Evolutionary conservation across 2,888 invertebrate genomes (phyloP).

Genomic region (Trisateles emortualis): DNA sequence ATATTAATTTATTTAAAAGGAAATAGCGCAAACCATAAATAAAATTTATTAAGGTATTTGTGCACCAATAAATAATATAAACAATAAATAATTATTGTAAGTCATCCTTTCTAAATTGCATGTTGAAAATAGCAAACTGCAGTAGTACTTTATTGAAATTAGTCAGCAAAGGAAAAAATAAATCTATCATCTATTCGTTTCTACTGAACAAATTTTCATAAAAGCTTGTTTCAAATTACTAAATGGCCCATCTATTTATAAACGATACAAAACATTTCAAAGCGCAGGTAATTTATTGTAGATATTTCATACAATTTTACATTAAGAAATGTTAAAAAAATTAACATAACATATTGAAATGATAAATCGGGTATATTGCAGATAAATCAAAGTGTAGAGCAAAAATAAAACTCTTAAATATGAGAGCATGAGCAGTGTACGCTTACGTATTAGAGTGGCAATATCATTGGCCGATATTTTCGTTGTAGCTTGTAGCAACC

Average conservation of each 20-base stretch:
- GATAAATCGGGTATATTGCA: conserved; percentile 16
- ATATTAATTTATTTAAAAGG: conserved; percentile 14
- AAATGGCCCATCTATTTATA: conserved; percentile 20
- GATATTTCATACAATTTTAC: conserved; percentile 18
- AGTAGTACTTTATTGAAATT: conserved; percentile 30
- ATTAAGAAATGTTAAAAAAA: conserved; percentile 10
- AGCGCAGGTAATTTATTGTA: conserved; percentile 21
- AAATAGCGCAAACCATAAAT: conserved; percentile 30
- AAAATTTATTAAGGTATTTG: conserved; percentile 14
- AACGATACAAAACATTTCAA: conserved; percentile 15
- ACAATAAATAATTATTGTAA: conserved; percentile 17
- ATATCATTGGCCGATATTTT: conserved; percentile 47
- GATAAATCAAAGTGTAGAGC: conserved; percentile 28
- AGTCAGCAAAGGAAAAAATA: conserved; percentile 39
- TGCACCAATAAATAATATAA: conserved; percentile 23
- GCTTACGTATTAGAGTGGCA: conserved; percentile 33
- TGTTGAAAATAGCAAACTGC: conserved; percentile 41
- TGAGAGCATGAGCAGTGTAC: conserved; percentile 32
- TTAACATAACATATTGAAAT: conserved; percentile 9
- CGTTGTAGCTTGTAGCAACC: conserved; percentile 13
- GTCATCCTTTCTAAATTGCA: conserved; percentile 34
- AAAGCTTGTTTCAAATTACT: conserved; percentile 24
- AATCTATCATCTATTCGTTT: conserved; percentile 10
- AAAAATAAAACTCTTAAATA: conserved; percentile 37
- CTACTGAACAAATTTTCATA: conserved; percentile 23